Conservation (phyloP, 2,888 invertebrate species). For the Drosophila subquinaria region DNA sequence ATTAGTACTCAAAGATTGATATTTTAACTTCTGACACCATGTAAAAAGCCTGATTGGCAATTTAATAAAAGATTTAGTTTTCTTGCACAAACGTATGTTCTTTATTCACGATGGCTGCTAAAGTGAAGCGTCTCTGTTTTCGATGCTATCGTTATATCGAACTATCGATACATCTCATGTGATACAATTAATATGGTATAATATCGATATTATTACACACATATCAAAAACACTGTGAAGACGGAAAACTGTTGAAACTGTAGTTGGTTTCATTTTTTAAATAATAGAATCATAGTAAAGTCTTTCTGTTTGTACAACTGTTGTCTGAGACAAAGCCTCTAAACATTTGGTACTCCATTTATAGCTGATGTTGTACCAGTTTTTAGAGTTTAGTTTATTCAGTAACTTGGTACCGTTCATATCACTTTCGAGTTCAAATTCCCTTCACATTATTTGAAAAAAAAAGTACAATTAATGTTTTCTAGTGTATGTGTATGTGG, state of each 20-base stretch:
- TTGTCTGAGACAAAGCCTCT: background rate
- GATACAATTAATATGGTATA: too few species aligned
- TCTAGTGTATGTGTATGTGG: too few species aligned
- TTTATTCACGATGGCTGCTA: too few species aligned
- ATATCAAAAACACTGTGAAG: background rate
- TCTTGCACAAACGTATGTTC: too few species aligned
- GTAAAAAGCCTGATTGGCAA: too few species aligned
- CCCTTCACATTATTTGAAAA: background rate
- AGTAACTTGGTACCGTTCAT: background rate
- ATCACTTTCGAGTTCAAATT: background rate
- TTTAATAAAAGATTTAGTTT: too few species aligned
- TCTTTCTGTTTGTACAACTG: conserved; percentile 7
- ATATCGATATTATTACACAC: too few species aligned
- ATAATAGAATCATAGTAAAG: conserved; percentile 2
- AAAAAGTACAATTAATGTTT: background rate
- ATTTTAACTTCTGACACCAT: too few species aligned
- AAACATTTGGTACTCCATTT: background rate
- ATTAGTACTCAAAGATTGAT: too few species aligned
- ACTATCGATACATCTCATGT: too few species aligned
- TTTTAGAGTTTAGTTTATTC: background rate
- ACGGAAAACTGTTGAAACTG: background rate
- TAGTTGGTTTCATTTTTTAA: background rate
- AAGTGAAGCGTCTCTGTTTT: too few species aligned
- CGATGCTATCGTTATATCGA: too few species aligned
- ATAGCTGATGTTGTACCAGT: background rate